Base-by-base conservation (phyloP, 2,113 vertebrate species). In the Alethe diademata region DNA sequence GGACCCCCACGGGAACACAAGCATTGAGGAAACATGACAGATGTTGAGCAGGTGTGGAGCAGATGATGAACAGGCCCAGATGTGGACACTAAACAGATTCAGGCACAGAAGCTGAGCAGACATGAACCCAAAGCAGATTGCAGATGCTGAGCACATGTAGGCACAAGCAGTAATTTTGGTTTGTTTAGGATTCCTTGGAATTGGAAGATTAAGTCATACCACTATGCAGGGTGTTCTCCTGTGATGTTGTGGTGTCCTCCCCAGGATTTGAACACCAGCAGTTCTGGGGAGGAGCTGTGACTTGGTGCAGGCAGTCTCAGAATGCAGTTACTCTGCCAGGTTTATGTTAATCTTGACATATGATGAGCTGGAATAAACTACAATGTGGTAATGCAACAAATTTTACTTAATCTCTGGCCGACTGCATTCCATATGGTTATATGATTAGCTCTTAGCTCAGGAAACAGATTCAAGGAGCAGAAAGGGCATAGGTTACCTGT, bases 271-370 rank as follows among this genome's bases (percentile, higher is more conserved):
- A 74, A 73, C 2, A 6, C 40, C 35, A 84, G 88, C 69, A 70
- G 48, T 74, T 93, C 45, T 90, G 71, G 73, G 87, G 64, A 95
- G 67, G 88, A 93, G 82, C 67, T 86, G 90, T 53, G 42, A 88
- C 48, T 93, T 64, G 57, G 82, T 92, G 65, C 71, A 93, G 64
- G 67, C 94, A 92, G 79, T 75, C 54, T 89, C 72, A 92, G 90
- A 92, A 93, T 90, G 75, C 79, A 74, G 79, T 90, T 83, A 61
- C 25, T 80, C n/a, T 93, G 92, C 95, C 94, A 96, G 93, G 40
- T 84, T 97, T 95, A 90, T 92, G 92, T 89, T 96, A 86, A 71
- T 95, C 81, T 95, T 96, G 80, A 96, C 92, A 90, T 95, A 78
- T 54, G 93, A 93, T 90, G 93, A 92, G 85, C 31, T 97, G 92